Base-by-base conservation (phyloP, 2,888 invertebrate species). In the Ophion ellenae region DNA sequence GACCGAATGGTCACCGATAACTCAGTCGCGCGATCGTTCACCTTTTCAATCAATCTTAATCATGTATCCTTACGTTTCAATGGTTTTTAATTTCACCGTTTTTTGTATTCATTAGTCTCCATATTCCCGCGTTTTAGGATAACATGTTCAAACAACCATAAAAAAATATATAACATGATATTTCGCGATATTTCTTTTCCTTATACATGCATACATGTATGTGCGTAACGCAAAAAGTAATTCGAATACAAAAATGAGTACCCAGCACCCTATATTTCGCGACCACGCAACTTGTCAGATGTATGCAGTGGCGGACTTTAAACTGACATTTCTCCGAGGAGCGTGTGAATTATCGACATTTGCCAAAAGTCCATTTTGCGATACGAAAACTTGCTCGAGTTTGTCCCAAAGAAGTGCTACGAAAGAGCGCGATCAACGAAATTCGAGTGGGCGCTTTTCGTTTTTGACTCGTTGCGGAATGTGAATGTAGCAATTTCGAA, bases 81-180 rank as follows among this genome's bases (percentile, higher is more conserved):
- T 36, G 36, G 28, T 63, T 75, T 70, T 40, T 64, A 24, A 24
- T 11, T 20, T 61, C 32, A 70, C 71, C 14, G 36, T 47, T 74
- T 11, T 20, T 69, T 74, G 20, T 73, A 75, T 80, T 83, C 77
- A 77, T 79, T 76, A 83, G 17, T 81, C 64, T 83, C 74, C 73
- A 77, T 66, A 78, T 70, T 86, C 70, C 81, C 59, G 69, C 69
- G 70, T 75, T 69, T 57, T 69, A 74, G 63, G 74, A 86, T 86
- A 86, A 86, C 77, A 81, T 77, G 76, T 57, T 77, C 83, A 86
- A 86, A 81, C 81, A 83, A 83, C 69, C 81, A 81, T 83, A 77
- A 86, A 83, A 83, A 86, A 67, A 86, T 77, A 53, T 75, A 32
- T 83, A 86, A 85, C 80, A 86, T 81, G 57, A n/a, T n/a, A n/a